Percentiles rank a stretch among this genome's conserved stretches.
Evolutionary conservation across 2,797 vertebrate genomes (phyloP).

Genomic region (Cossypha caffra): DNA sequence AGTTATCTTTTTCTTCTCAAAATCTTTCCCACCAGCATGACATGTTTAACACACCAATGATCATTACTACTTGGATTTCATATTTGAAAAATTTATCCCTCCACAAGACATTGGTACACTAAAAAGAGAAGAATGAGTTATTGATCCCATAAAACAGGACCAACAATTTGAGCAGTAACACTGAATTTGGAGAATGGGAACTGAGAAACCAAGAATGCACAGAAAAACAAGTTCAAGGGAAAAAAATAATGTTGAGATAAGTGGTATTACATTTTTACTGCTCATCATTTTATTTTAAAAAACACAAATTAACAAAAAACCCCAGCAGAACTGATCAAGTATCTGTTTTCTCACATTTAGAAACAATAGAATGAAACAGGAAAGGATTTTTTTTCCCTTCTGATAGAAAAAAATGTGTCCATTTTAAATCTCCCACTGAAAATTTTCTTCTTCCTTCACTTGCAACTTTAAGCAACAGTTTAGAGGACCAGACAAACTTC

Average conservation of each 20-base stretch:
- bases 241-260: neutral
- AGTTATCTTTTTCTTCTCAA: neutral
- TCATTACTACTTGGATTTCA: neutral
- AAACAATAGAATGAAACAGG: neutral
- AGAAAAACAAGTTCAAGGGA: neutral
- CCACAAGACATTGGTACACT: neutral
- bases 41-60: neutral
- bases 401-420: neutral
- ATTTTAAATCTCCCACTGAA: neutral
- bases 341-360: neutral
- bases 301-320: rapidly evolving
- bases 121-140: conserved; percentile 22
- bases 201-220: neutral
- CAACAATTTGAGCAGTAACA: neutral
- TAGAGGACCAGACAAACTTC: neutral
- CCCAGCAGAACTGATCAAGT: neutral
- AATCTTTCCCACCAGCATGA: neutral
- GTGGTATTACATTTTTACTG: neutral
- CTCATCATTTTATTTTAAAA: neutral
- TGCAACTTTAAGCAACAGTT: neutral
- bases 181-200: neutral
- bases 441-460: neutral
- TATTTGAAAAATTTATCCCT: conserved; percentile 25
- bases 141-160: neutral
- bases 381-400: neutral